These are phyloP conservation scores for Oreochromis grahami DNA, from an alignment of 2,797 vertebrate species.

Conservation along the genomic window DNA sequence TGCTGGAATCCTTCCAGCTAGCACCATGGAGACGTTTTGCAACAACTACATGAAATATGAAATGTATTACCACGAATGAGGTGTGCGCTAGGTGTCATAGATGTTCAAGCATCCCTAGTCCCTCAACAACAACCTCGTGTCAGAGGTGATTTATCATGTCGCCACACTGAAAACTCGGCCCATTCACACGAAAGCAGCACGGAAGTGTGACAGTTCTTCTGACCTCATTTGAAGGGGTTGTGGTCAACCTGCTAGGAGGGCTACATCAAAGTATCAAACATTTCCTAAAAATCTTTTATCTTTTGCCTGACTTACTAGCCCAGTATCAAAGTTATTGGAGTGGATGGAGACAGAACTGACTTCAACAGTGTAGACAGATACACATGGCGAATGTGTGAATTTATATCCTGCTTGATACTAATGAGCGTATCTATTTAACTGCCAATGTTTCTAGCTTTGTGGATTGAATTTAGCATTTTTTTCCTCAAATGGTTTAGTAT, in stretches of 20 bases:
- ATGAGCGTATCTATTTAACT: neutral
- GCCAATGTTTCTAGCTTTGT: neutral
- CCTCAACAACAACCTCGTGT: neutral
- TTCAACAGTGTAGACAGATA: neutral
- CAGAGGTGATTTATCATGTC: neutral
- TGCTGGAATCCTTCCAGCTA: too few species aligned
- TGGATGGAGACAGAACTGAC: neutral
- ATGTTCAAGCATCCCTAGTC: neutral
- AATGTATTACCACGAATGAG: neutral
- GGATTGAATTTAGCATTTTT: neutral
- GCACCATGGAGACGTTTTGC: fast-evolving
- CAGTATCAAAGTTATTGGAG: neutral
- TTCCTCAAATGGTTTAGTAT: neutral
- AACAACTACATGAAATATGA: neutral
- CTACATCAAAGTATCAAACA: neutral
- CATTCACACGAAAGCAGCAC: neutral
- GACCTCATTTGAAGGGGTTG: neutral
- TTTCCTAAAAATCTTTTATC: neutral
- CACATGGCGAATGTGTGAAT: neutral
- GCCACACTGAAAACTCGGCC: fast-evolving
- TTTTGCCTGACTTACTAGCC: neutral
- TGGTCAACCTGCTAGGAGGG: neutral
- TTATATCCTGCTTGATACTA: neutral
- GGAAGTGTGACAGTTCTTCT: neutral
- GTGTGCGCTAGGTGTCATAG: neutral